A percentile compares a stretch with the other conserved stretches of the same genome.
Evolutionary conservation across 2,113 vertebrate species (phyloP).

Genomic region (Actenoides hombroni): DNA sequence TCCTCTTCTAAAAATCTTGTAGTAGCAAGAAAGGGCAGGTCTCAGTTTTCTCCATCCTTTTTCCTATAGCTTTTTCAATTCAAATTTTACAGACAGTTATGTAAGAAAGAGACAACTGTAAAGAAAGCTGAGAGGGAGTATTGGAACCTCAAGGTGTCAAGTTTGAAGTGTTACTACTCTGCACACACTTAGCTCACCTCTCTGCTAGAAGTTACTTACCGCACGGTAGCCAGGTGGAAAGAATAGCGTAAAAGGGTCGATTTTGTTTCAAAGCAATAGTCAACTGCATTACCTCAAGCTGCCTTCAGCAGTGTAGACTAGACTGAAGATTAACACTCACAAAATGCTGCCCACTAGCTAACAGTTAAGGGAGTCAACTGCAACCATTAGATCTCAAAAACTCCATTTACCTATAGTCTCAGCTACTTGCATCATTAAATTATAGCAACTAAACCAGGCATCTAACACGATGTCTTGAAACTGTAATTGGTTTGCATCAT

Average conservation of each 20-base stretch:
- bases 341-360: not conserved
- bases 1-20: not conserved
- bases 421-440: not conserved
- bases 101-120: not conserved
- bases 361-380: not conserved
- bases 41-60: not conserved
- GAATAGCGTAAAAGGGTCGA: not conserved
- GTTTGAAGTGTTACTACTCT: not conserved
- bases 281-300: not conserved
- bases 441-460: not conserved
- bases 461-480: not conserved
- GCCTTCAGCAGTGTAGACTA: not conserved
- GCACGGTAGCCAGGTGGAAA: not conserved
- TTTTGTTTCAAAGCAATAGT: not conserved
- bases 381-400: not conserved
- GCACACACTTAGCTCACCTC: not conserved
- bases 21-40: not conserved
- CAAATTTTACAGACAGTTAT: not conserved
- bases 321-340: not conserved
- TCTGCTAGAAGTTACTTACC: not conserved
- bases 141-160: not conserved
- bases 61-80: not conserved
- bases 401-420: not conserved
- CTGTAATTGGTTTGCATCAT: too few relatives aligned
- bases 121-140: not conserved